These are phyloP conservation scores for Lophius americanus DNA, from an alignment of 2,797 vertebrate genomes.

Conservation along the genomic window DNA sequence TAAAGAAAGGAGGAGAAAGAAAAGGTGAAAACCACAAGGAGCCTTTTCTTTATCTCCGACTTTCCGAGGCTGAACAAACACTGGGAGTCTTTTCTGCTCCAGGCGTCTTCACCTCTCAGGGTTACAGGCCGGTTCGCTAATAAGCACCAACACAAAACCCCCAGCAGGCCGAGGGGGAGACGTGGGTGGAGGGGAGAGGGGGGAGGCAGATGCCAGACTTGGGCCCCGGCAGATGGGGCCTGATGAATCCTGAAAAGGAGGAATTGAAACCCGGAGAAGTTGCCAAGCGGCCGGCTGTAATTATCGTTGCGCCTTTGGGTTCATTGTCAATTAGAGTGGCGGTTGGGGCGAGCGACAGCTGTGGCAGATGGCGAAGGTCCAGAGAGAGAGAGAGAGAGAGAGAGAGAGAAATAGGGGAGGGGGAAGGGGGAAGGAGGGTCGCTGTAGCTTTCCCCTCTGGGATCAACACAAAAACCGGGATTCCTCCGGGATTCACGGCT, in stretches of 20 bases:
- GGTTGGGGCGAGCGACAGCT: slow-evolving; percentile 84
- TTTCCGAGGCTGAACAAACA: slow-evolving; percentile 73
- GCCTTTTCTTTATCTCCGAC: slow-evolving; percentile 60
- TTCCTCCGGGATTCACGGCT: neutral
- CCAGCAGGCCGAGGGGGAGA: slow-evolving; percentile 64
- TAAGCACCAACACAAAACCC: slow-evolving; percentile 78
- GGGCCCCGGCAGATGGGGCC: slow-evolving; percentile 83
- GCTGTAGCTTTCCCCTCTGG: slow-evolving; percentile 21
- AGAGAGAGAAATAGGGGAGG: neutral
- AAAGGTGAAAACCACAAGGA: slow-evolving; percentile 46
- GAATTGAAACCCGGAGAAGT: slow-evolving; percentile 84
- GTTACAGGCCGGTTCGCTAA: slow-evolving; percentile 76
- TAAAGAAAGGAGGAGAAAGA: slow-evolving; percentile 22
- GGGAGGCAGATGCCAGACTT: slow-evolving; percentile 67
- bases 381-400: slow-evolving; percentile 17
- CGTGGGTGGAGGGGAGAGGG: neutral
- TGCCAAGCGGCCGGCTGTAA: slow-evolving; percentile 82
- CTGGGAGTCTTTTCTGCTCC: slow-evolving; percentile 55
- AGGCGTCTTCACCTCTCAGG: slow-evolving; percentile 77
- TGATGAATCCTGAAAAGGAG: slow-evolving; percentile 85
- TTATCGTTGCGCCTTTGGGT: slow-evolving; percentile 84
- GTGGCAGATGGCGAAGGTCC: slow-evolving; percentile 89
- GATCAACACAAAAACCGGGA: neutral
- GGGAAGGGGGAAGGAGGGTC: neutral
- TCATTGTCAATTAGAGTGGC: slow-evolving; percentile 89